Conservation (phyloP, 2,888 invertebrate species). For the Ametastegia equiseti region DNA sequence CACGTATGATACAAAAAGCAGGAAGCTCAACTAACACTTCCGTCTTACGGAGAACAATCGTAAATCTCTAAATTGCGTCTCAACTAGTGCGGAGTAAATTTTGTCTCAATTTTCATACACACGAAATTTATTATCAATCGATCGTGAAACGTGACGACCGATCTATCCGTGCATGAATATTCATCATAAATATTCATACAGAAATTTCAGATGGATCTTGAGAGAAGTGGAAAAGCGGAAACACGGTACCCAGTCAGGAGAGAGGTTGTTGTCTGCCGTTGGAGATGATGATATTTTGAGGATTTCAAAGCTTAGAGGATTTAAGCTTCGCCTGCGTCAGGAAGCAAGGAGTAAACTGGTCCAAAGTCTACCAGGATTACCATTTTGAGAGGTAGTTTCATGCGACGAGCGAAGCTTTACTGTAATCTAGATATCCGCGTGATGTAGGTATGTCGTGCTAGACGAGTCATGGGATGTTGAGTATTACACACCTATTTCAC, state of each 20-base stretch:
- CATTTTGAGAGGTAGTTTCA: conserved; percentile 36
- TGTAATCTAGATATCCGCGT: conserved; percentile 21
- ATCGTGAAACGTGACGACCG: background rate
- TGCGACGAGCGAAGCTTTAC: conserved; percentile 32
- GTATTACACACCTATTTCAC: background rate
- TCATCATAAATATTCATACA: background rate
- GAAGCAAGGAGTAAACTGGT: conserved; percentile 37
- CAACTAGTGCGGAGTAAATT: background rate
- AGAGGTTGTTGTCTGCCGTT: conserved; percentile 16
- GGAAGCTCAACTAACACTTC: background rate
- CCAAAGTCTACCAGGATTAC: conserved; percentile 41
- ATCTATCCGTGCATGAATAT: background rate
- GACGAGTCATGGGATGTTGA: background rate
- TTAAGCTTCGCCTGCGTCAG: conserved; percentile 20
- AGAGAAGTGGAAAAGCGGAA: background rate
- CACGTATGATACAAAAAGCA: background rate
- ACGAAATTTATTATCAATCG: background rate
- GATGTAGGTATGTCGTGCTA: background rate
- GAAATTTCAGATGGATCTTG: no score
- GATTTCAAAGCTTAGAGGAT: conserved; percentile 36
- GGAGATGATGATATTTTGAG: conserved; percentile 38
- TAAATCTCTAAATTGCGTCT: background rate
- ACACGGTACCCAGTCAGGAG: background rate
- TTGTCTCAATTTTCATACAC: background rate
- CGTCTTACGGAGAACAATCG: background rate